phyloP scores from a whole-genome alignment of 2,113 vertebrate genomes.

The Dromiciops gliroides region DNA sequence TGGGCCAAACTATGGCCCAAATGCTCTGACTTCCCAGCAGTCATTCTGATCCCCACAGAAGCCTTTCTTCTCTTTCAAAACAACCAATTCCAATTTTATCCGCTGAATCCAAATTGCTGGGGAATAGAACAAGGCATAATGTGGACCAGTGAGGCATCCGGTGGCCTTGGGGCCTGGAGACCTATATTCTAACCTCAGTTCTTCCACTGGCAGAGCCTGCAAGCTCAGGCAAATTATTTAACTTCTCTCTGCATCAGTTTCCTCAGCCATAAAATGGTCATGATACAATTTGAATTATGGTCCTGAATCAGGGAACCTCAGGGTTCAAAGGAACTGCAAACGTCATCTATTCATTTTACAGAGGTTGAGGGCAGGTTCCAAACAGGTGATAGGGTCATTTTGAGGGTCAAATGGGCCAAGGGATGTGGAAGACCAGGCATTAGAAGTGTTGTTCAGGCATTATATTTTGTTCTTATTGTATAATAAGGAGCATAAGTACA shows the following conservation, averaged over 20 bases:
- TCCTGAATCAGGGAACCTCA: neutral
- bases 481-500: neutral
- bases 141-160: neutral
- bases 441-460: neutral
- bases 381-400: neutral
- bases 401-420: neutral
- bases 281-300: neutral
- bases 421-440: neutral
- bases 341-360: neutral
- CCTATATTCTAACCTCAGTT: neutral
- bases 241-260: neutral
- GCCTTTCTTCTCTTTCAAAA: neutral
- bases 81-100: neutral
- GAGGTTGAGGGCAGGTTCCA: neutral
- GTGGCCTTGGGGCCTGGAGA: neutral
- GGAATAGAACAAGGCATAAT: fast-evolving
- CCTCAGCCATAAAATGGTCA: neutral
- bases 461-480: neutral
- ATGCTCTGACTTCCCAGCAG: neutral
- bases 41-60: neutral
- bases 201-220: neutral
- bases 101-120: neutral
- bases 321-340: neutral
- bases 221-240: fast-evolving
- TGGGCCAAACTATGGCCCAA: neutral